A percentile compares a stretch with the other conserved stretches of the same genome.
phyloP scores from a whole-genome alignment of 2,797 vertebrate species.

The Delichon dasypus region DNA sequence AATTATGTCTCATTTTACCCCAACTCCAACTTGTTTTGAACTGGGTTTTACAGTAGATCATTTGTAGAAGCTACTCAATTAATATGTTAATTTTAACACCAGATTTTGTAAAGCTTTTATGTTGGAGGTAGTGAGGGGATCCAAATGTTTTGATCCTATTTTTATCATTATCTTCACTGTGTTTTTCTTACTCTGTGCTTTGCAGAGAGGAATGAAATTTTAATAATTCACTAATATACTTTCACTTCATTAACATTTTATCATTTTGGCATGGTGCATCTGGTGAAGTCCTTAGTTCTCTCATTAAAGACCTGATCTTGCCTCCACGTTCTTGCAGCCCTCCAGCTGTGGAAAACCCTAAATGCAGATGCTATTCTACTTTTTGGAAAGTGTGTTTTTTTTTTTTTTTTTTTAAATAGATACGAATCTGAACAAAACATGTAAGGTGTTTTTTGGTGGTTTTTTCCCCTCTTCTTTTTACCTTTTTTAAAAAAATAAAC shows the following conservation, averaged over 20 bases:
- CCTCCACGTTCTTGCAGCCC: neutral
- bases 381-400: neutral
- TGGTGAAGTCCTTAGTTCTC: conserved; percentile 50
- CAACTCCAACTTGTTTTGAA: conserved; percentile 1
- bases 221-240: conserved; percentile 65
- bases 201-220: conserved; percentile 41
- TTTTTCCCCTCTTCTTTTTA: neutral
- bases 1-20: conserved; percentile 11
- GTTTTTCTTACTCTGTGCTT: conserved; percentile 38
- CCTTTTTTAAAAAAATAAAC: neutral
- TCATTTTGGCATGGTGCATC: conserved; percentile 36
- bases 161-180: conserved; percentile 48
- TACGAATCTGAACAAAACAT: conserved; percentile 6
- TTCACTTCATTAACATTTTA: conserved; percentile 61
- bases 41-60: conserved; percentile 16
- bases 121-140: conserved; percentile 27
- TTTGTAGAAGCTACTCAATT: conserved; percentile 44
- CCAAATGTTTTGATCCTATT: conserved; percentile 60
- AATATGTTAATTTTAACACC: conserved; percentile 54
- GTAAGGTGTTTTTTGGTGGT: neutral
- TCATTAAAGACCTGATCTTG: conserved; percentile 38
- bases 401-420: conserved; percentile 17
- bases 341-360: neutral
- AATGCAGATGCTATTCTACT: neutral
- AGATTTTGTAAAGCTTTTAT: conserved; percentile 45